Evolutionary conservation across 1,140 invertebrate species (phyloP).

Genomic region (Solen grandis): DNA sequence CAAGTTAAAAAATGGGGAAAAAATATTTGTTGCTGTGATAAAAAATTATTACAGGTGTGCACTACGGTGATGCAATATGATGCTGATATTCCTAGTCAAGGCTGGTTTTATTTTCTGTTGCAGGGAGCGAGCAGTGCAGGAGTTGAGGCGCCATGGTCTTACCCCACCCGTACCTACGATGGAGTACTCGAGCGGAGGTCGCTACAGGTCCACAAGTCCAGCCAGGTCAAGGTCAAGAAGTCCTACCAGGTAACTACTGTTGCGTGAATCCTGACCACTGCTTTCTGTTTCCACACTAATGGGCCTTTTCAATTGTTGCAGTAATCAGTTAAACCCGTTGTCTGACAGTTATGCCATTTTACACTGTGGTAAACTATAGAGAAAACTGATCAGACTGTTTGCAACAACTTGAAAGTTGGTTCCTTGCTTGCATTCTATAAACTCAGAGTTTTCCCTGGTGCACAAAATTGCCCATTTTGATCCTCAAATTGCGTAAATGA

Average conservation of each 20-base stretch:
- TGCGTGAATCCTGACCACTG: background rate
- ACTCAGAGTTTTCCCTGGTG: no score
- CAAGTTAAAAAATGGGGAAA: no score
- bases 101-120: constrained; percentile 36
- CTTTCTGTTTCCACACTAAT: background rate
- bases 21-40: no score
- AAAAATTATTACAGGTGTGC: no score
- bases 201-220: constrained; percentile 56
- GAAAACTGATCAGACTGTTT: background rate
- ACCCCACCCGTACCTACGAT: constrained; percentile 72
- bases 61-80: no score
- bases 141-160: constrained; percentile 73
- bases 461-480: no score
- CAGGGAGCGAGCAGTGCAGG: constrained; percentile 75
- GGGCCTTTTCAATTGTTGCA: no score
- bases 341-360: background rate
- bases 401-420: background rate
- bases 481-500: no score
- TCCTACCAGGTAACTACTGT: constrained; percentile 52
- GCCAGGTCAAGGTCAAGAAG: constrained; percentile 67
- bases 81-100: no score
- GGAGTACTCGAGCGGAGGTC: constrained; percentile 65
- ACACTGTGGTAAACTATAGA: background rate
- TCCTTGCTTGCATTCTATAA: background rate
- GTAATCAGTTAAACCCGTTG: background rate